Conservation (phyloP, 2,888 invertebrate genomes). For the Margaritifera margaritifera region DNA sequence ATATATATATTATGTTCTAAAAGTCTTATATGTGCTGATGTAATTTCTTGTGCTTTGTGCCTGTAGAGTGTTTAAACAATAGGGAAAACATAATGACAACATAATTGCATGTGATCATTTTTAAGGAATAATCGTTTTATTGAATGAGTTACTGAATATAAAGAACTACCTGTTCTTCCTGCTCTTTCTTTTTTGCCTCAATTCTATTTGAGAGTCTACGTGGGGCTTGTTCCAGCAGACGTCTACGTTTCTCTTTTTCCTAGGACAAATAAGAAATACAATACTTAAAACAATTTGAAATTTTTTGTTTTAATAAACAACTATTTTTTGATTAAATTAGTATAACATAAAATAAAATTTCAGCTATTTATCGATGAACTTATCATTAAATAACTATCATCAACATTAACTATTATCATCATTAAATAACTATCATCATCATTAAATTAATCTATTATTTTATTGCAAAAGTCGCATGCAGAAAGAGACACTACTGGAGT, state of each 20-base stretch:
- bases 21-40: too few relatives aligned
- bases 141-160: neutral
- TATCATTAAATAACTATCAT: too few relatives aligned
- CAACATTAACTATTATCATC: too few relatives aligned
- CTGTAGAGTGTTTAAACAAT: neutral
- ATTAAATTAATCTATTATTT: too few relatives aligned
- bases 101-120: neutral
- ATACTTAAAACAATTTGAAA: neutral
- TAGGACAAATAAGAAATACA: slow-evolving; percentile 37
- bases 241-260: slow-evolving; percentile 72
- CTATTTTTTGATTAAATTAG: too few relatives aligned
- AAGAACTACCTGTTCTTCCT: slow-evolving; percentile 73
- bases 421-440: too few relatives aligned
- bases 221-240: slow-evolving; percentile 80
- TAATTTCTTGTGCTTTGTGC: neutral
- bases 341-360: too few relatives aligned
- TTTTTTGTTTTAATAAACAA: neutral
- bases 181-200: slow-evolving; percentile 77
- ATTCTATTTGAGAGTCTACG: slow-evolving; percentile 82
- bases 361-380: too few relatives aligned
- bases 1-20: too few relatives aligned
- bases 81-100: neutral
- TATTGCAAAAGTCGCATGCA: too few relatives aligned
- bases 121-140: too few relatives aligned
- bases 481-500: too few relatives aligned